Percentiles rank a stretch among this genome's conserved stretches.
These are phyloP conservation scores for Helarctos malayanus DNA, from an alignment of 2,797 vertebrate genomes.

Conservation along the genomic window DNA sequence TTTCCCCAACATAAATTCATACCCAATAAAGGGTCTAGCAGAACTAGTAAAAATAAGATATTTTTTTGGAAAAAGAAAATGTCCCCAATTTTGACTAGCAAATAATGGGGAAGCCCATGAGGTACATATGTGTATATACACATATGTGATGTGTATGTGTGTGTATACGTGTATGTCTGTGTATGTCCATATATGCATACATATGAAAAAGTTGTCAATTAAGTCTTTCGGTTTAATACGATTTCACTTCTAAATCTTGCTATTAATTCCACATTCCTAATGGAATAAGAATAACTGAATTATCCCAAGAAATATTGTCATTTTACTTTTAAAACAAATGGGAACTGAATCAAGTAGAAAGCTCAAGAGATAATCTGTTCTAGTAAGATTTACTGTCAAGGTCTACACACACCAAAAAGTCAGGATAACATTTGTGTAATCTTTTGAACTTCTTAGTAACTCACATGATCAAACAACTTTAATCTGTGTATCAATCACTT, in stretches of 20 bases:
- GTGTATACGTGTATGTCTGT: neutral
- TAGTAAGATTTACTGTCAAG: conserved; percentile 38
- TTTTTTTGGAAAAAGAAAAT: neutral
- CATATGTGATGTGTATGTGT: too few species aligned
- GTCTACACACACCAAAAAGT: conserved; percentile 53
- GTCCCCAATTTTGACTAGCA: neutral
- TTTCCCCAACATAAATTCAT: neutral
- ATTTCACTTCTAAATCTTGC: conserved; percentile 21
- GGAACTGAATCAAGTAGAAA: conserved; percentile 44
- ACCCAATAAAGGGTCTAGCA: neutral
- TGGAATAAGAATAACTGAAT: neutral
- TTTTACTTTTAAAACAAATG: conserved; percentile 40
- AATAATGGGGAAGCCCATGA: neutral
- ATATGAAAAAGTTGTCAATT: neutral
- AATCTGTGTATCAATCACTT: neutral
- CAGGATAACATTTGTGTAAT: conserved; percentile 21
- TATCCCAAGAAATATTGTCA: conserved; percentile 5
- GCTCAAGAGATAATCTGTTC: conserved; percentile 39
- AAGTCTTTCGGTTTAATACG: neutral
- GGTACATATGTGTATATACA: neutral
- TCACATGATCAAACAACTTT: neutral
- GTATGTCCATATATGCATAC: too few species aligned
- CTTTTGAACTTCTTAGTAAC: conserved; percentile 14
- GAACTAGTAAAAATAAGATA: neutral
- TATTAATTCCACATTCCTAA: conserved; percentile 50